These are phyloP conservation scores for Phania funesta DNA, from an alignment of 2,888 invertebrate species.

Conservation along the genomic window DNA sequence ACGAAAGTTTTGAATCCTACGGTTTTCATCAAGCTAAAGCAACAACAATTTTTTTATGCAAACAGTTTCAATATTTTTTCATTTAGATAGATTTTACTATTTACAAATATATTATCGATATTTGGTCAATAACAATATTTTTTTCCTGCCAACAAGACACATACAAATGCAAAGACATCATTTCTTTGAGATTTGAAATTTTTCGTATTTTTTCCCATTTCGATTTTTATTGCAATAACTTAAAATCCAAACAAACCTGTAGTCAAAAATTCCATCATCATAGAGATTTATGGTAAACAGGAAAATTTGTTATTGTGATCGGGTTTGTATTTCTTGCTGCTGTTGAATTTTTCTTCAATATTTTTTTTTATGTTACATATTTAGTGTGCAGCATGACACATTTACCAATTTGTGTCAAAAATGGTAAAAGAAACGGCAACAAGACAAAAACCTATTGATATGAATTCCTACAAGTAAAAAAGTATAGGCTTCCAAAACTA, in stretches of 20 bases:
- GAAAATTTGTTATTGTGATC: background rate
- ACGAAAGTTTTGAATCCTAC: background rate
- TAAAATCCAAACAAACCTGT: slow-evolving; percentile 11
- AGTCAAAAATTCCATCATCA: slow-evolving; percentile 30
- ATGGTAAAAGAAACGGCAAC: slow-evolving; percentile 28
- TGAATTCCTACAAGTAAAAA: background rate
- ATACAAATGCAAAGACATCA: background rate
- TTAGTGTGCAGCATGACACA: slow-evolving; percentile 44
- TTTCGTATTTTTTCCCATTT: background rate
- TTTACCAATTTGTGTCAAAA: slow-evolving; percentile 50
- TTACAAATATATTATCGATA: slow-evolving; percentile 10
- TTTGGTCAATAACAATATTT: background rate
- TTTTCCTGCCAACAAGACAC: slow-evolving; percentile 5
- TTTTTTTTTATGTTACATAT: slow-evolving; percentile 2
- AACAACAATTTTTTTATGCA: background rate
- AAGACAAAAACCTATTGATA: background rate
- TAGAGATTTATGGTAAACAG: slow-evolving; percentile 18
- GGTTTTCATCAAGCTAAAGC: background rate
- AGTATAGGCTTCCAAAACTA: background rate
- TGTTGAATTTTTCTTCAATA: slow-evolving; percentile 7
- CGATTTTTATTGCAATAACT: background rate
- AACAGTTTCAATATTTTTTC: background rate
- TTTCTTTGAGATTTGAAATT: background rate
- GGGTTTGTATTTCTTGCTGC: background rate
- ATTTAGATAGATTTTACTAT: slow-evolving; percentile 1